Base-by-base conservation (phyloP, 2,888 invertebrate species). In the Pammene aurita region DNA sequence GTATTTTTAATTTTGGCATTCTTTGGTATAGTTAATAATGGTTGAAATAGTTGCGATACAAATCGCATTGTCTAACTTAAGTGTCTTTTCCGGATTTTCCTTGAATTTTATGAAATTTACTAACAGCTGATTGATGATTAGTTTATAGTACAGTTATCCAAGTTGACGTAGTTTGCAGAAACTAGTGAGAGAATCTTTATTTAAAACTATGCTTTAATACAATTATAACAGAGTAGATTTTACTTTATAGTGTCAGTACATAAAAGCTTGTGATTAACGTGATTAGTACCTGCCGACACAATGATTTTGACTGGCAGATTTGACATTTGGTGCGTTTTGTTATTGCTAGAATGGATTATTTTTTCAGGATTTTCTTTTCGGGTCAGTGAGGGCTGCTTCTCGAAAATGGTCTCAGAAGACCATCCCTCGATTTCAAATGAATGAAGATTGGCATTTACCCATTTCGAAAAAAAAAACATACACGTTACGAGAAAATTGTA, bases 1-100 rank as follows among this genome's bases (percentile, higher is more conserved):
- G 94, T 93, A 73, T 93, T 90, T 80, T 95, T 95, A 2, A 94
- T 84, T 75, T 91, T 87, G 0, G 94, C 93, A 81, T 94, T 93
- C 82, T 95, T 95, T 1, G 96, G 95, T 75, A 94, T 91, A 4
- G 94, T 85, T 26, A 94, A 87, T 2, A 94, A 77, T 0, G 96
- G 96, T 84, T 96, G 96, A 85, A 96, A 96, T 74, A 96, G 81
- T 79, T 93, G 94, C 0, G 96, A 95, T 38, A 96, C 78, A 77
- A 89, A 93, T 72, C 93, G 88, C 90, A 94, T 93, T 74, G 44
- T 54, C 2, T 14, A 56, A 57, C 44, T 68, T 44, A 26, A 58
- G n/a, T n/a, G n/a, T n/a, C n/a, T n/a, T n/a, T n/a, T n/a, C 7
- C 7, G 57, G 52, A 11, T 26, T 68, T 50, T 50, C 16, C 18